Evolutionary conservation across 2,888 invertebrate genomes (phyloP).

Genomic region (Globia sparganii): DNA sequence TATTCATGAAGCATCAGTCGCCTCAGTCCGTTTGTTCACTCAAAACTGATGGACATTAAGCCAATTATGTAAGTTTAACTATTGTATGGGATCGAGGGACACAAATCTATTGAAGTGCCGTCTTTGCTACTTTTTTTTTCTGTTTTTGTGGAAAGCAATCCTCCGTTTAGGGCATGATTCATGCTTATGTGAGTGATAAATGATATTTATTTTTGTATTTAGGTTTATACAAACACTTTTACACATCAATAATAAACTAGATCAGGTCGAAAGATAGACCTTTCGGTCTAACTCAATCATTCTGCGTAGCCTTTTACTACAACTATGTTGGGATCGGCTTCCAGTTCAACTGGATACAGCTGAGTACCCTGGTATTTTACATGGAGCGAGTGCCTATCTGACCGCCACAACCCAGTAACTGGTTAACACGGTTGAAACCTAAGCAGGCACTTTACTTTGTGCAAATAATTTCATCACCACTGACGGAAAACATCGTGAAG

Average conservation of each 20-base stretch:
- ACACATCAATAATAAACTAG: neutral
- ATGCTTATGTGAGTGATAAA: neutral
- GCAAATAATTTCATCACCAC: no score
- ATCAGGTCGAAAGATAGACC: neutral
- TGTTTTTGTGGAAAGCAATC: neutral
- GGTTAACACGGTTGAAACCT: no score
- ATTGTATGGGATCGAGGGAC: neutral
- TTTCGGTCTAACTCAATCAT: no score
- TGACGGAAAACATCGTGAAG: no score
- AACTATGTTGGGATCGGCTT: no score
- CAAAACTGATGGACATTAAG: conserved; percentile 49
- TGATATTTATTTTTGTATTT: neutral
- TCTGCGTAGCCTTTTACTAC: no score
- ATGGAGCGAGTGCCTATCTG: no score
- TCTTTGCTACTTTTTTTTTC: neutral
- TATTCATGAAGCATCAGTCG: conserved; percentile 53
- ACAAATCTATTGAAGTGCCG: neutral
- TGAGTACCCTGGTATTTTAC: no score
- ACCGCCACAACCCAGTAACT: no score
- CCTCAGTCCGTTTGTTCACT: conserved; percentile 41
- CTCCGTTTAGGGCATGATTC: neutral
- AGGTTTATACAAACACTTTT: neutral
- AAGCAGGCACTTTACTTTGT: no score
- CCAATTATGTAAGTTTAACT: conserved; percentile 47
- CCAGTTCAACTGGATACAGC: no score